These are phyloP conservation scores for Caenorhabditis becei DNA, from an alignment of 2,888 invertebrate species.

Conservation along the genomic window DNA sequence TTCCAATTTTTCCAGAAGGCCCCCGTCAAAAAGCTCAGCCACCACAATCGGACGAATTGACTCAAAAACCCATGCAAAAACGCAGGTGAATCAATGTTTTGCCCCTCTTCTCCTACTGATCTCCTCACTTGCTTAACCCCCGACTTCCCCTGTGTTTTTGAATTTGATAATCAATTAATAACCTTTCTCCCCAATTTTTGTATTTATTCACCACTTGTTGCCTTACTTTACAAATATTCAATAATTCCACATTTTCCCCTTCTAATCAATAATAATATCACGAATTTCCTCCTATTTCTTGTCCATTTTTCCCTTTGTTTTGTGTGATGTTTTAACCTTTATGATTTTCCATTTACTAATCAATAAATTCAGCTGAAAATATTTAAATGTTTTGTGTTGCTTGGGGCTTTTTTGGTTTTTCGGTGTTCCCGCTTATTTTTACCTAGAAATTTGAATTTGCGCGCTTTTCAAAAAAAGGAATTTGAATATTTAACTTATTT, in stretches of 20 bases:
- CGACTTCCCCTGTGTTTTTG: not conserved
- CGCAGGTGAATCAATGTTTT: slow-evolving; percentile 27
- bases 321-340: too few relatives aligned
- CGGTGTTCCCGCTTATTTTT: not conserved
- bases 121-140: not conserved
- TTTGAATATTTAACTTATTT: too few relatives aligned
- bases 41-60: slow-evolving; percentile 2
- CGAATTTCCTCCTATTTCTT: not conserved
- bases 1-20: slow-evolving; percentile 6
- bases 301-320: not conserved
- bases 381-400: not conserved
- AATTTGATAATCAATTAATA: too few relatives aligned
- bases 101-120: not conserved
- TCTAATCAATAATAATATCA: too few relatives aligned
- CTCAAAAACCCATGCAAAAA: slow-evolving; percentile 30
- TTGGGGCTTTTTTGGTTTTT: slow-evolving; percentile 1
- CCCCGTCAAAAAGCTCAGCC: slow-evolving; percentile 3
- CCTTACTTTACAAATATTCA: too few relatives aligned
- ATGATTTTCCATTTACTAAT: not conserved
- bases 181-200: too few relatives aligned
- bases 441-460: not conserved
- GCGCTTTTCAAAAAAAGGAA: not conserved
- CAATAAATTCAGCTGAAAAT: not conserved
- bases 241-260: too few relatives aligned
- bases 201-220: too few relatives aligned